Conservation (phyloP, 2,113 vertebrate genomes). For the Athene noctua region DNA sequence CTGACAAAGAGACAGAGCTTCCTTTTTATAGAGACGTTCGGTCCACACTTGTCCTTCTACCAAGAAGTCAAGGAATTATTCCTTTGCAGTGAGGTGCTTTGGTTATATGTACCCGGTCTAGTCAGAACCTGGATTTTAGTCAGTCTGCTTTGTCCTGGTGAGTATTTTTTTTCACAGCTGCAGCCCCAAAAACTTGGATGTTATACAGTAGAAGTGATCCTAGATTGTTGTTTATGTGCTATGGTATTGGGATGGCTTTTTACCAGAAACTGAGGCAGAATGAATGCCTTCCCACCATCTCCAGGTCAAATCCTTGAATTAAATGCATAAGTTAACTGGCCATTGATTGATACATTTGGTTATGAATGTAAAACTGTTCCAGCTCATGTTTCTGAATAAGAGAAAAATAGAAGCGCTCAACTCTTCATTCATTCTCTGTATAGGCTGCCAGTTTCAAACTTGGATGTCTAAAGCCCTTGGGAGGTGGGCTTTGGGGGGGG, state of each 20-base stretch:
- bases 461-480: background rate
- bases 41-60: background rate
- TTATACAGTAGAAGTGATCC: background rate
- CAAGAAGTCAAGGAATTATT: background rate
- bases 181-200: background rate
- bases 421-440: background rate
- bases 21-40: fast-evolving
- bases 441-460: background rate
- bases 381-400: background rate
- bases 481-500: background rate
- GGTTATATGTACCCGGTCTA: fast-evolving
- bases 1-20: background rate
- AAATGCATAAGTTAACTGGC: background rate
- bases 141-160: background rate
- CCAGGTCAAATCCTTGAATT: background rate
- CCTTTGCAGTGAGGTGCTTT: background rate
- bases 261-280: background rate
- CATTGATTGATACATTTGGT: background rate
- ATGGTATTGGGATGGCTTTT: background rate
- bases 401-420: background rate
- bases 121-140: background rate
- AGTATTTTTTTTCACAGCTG: background rate
- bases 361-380: background rate
- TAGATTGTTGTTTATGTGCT: background rate
- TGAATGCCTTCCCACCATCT: background rate